These are phyloP conservation scores for Ormia ochracea DNA, from an alignment of 2,888 invertebrate genomes.

Conservation along the genomic window DNA sequence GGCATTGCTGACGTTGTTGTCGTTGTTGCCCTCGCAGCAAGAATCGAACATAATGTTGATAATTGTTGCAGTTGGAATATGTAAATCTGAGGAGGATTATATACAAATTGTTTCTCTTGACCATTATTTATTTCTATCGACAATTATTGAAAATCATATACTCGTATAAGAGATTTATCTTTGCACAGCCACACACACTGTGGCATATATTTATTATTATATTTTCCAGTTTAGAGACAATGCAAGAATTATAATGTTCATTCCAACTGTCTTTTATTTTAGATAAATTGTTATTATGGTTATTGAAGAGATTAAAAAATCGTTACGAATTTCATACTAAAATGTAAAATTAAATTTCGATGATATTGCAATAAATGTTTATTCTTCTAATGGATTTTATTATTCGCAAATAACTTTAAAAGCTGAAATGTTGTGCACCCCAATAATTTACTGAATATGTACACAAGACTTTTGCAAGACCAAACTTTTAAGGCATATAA, in stretches of 20 bases:
- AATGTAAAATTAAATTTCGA: not conserved
- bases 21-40: not conserved
- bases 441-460: too few species aligned
- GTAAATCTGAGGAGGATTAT: conserved; percentile 18
- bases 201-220: not conserved
- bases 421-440: too few species aligned
- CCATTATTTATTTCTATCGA: conserved; percentile 36
- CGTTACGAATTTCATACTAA: not conserved
- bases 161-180: conserved; percentile 39
- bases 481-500: too few species aligned
- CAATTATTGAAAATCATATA: conserved; percentile 50
- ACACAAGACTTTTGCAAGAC: too few species aligned
- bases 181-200: too few species aligned
- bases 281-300: not conserved
- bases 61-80: conserved; percentile 1
- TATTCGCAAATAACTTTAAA: too few species aligned
- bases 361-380: not conserved
- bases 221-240: not conserved
- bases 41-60: not conserved
- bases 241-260: not conserved
- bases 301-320: not conserved
- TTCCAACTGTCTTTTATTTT: not conserved
- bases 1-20: not conserved
- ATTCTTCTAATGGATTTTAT: not conserved
- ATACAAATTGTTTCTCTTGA: conserved; percentile 1